Evolutionary conservation across 2,888 invertebrate species (phyloP).

Genomic region (Sarcophaga variegata): DNA sequence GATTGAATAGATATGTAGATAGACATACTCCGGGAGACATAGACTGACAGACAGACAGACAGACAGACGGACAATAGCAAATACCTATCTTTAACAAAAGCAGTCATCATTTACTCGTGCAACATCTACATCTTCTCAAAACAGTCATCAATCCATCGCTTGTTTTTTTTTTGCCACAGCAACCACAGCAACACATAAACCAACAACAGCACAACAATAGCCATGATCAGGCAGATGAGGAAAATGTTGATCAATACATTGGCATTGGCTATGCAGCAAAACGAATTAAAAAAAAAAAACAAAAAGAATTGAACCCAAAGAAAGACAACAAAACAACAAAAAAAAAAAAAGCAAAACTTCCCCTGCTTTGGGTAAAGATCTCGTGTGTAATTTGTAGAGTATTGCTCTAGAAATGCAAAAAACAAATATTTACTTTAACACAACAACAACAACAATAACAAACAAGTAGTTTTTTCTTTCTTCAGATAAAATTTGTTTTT

Average conservation of each 20-base stretch:
- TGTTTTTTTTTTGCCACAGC: too few relatives aligned
- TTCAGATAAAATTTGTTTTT: conserved; percentile 43
- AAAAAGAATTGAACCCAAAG: not conserved
- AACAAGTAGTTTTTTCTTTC: conserved; percentile 40
- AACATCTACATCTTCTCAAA: conserved; percentile 7
- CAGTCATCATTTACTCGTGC: not conserved
- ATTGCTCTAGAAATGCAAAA: conserved; percentile 59
- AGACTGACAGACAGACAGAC: conserved; percentile 26
- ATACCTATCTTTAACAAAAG: conserved; percentile 2
- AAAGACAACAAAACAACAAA: not conserved
- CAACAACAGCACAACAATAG: too few relatives aligned
- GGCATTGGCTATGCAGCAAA: conserved; percentile 6
- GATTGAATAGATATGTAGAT: conserved; percentile 1
- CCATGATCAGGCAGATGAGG: conserved; percentile 50
- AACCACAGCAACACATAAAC: too few relatives aligned
- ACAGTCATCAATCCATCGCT: not conserved
- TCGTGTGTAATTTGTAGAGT: conserved; percentile 64
- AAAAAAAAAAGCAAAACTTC: conserved; percentile 21
- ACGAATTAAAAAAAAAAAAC: conserved; percentile 1
- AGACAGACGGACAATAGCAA: conserved; percentile 6
- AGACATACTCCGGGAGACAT: not conserved
- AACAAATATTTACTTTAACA: conserved; percentile 64
- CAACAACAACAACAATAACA: conserved; percentile 22
- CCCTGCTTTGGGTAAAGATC: conserved; percentile 47
- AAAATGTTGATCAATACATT: conserved; percentile 59